Percentiles rank a stretch among this genome's conserved stretches.
Conservation (phyloP, 2,797 vertebrate species). For the Eleutherodactylus coqui region DNA sequence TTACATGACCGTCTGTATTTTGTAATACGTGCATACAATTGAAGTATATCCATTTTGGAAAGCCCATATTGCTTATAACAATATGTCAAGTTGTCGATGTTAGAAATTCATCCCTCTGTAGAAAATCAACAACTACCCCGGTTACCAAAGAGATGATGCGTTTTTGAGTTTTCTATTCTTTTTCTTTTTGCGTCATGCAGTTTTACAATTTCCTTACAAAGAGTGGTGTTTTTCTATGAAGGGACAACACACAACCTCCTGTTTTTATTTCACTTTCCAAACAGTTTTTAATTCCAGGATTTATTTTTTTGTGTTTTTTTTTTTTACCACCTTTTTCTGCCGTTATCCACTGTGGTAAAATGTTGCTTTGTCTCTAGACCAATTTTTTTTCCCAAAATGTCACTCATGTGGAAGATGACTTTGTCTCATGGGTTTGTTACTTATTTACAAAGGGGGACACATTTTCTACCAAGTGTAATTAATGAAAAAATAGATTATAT, state of each 20-base stretch:
- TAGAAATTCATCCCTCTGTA: not conserved
- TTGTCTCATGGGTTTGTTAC: conserved; percentile 82
- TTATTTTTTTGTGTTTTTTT: conserved; percentile 70
- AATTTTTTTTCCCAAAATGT: conserved; percentile 5
- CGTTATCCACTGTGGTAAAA: conserved; percentile 68
- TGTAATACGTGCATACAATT: not conserved
- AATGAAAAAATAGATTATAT: conserved; percentile 76
- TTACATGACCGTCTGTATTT: not conserved
- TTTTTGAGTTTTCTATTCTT: conserved; percentile 59
- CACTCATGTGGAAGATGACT: conserved; percentile 66
- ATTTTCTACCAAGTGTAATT: conserved; percentile 84
- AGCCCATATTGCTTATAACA: no score
- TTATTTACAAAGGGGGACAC: conserved; percentile 80
- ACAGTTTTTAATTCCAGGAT: conserved; percentile 64
- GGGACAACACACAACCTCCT: conserved; percentile 56
- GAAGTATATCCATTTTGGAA: not conserved
- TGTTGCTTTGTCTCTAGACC: conserved; percentile 69
- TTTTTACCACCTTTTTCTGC: conserved; percentile 71
- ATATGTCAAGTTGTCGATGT: not conserved
- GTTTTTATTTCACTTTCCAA: conserved; percentile 3
- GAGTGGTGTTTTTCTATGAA: no score
- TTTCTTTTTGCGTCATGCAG: no score
- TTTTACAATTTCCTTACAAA: no score
- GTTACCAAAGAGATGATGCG: conserved; percentile 87
- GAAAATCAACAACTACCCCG: conserved; percentile 60